phyloP scores from a whole-genome alignment of 2,113 vertebrate species.

The Chlorodrepanis virens region DNA sequence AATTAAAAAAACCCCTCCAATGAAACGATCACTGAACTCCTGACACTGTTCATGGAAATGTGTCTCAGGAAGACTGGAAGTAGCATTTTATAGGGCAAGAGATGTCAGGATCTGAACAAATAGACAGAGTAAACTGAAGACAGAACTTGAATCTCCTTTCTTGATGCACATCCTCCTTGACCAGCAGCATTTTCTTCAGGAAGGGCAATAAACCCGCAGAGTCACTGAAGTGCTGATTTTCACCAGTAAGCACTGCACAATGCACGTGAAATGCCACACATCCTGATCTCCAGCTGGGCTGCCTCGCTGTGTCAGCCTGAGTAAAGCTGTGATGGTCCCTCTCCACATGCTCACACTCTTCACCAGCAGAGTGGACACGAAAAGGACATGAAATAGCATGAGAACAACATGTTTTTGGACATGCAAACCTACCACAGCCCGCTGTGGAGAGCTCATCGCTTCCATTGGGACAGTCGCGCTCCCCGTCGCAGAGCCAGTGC shows the following conservation, averaged over 20 bases:
- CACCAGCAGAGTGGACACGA: not conserved
- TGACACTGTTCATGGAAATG: not conserved
- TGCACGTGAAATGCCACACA: accelerated
- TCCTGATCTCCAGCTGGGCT: not conserved
- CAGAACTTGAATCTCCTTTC: not conserved
- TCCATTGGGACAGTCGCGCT: slow-evolving; percentile 93
- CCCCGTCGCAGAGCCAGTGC: slow-evolving; percentile 96
- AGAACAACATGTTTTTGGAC: not conserved
- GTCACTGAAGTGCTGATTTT: not conserved
- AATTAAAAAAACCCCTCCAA: not conserved
- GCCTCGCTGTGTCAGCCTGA: not conserved
- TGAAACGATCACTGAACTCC: not conserved
- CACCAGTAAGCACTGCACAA: not conserved
- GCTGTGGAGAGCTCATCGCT: slow-evolving; percentile 94
- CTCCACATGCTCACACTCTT: accelerated
- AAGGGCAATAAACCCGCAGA: not conserved
- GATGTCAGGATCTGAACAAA: not conserved
- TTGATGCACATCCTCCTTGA: not conserved
- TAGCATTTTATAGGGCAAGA: not conserved
- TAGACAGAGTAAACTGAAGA: not conserved
- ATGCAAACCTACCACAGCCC: slow-evolving; percentile 83
- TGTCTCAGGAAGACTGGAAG: not conserved
- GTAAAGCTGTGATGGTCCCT: not conserved
- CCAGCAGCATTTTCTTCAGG: not conserved
- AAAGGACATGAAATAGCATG: not conserved